Conservation (phyloP, 1,140 invertebrate species). For the Fopius arisanus region DNA sequence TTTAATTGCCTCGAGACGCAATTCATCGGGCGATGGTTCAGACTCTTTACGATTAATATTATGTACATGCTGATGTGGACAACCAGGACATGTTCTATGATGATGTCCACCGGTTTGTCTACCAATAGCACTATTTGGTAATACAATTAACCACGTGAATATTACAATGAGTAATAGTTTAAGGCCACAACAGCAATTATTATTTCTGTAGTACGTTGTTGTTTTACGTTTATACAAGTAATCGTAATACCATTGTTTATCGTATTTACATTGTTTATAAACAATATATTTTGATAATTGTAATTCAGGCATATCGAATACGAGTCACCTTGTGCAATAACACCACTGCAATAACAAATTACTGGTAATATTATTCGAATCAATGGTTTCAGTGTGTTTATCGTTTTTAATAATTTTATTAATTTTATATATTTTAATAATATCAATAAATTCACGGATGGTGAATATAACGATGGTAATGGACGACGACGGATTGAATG, state of each 20-base stretch:
- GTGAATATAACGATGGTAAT: constrained; percentile 48
- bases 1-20: constrained; percentile 79
- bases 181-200: constrained; percentile 33
- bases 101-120: constrained; percentile 46
- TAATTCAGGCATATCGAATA: constrained; percentile 12
- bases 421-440: constrained; percentile 26
- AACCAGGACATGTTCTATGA: constrained; percentile 59
- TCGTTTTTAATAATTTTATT: constrained; percentile 10
- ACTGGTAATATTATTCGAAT: background rate
- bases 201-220: background rate
- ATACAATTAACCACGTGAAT: constrained; percentile 41
- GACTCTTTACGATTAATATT: constrained; percentile 42
- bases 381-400: background rate
- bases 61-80: constrained; percentile 55
- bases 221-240: background rate
- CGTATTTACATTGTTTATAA: background rate
- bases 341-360: background rate
- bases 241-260: background rate
- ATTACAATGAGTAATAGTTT: constrained; percentile 46
- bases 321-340: background rate
- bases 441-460: constrained; percentile 38
- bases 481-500: constrained; percentile 58
- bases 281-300: background rate
- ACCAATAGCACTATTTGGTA: constrained; percentile 29
- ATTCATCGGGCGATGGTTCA: constrained; percentile 62